A percentile compares a stretch with the other conserved stretches of the same genome.
Conservation (phyloP, 2,797 vertebrate species). For the Pseudochromis fuscus region DNA sequence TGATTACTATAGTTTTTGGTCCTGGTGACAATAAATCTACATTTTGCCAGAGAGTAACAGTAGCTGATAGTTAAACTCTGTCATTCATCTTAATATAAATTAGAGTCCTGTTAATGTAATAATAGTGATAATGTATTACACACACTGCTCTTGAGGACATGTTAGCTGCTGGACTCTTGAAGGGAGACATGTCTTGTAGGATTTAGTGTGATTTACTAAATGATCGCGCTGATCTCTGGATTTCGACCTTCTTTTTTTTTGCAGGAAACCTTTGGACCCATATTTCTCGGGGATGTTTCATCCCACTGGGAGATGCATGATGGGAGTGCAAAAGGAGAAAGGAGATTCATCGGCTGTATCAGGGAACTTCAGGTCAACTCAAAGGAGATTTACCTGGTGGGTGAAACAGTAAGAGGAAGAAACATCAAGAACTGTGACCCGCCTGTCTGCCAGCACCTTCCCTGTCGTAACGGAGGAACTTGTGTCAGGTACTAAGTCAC, state of each 20-base stretch:
- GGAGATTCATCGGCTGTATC: constrained; percentile 88
- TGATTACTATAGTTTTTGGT: neutral
- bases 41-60: constrained; percentile 40
- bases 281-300: constrained; percentile 88
- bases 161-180: constrained; percentile 21
- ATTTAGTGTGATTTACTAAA: constrained; percentile 51
- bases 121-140: constrained; percentile 43
- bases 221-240: constrained; percentile 42
- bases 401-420: constrained; percentile 83
- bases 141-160: constrained; percentile 17
- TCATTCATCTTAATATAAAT: constrained; percentile 46
- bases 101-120: constrained; percentile 37
- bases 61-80: constrained; percentile 41
- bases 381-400: constrained; percentile 84
- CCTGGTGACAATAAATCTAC: constrained; percentile 24
- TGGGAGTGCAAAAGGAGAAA: constrained; percentile 63
- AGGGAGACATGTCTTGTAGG: constrained; percentile 24
- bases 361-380: constrained; percentile 88
- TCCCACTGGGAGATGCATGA: constrained; percentile 73
- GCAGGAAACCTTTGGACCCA: constrained; percentile 86
- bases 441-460: constrained; percentile 84
- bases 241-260: constrained; percentile 26
- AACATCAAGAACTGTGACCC: constrained; percentile 89
- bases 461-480: constrained; percentile 88
- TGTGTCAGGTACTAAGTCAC: constrained; percentile 86